A percentile compares a stretch with the other conserved stretches of the same genome.
These are phyloP conservation scores for Aproaerema taeniolella DNA, from an alignment of 2,888 invertebrate species.

Conservation along the genomic window DNA sequence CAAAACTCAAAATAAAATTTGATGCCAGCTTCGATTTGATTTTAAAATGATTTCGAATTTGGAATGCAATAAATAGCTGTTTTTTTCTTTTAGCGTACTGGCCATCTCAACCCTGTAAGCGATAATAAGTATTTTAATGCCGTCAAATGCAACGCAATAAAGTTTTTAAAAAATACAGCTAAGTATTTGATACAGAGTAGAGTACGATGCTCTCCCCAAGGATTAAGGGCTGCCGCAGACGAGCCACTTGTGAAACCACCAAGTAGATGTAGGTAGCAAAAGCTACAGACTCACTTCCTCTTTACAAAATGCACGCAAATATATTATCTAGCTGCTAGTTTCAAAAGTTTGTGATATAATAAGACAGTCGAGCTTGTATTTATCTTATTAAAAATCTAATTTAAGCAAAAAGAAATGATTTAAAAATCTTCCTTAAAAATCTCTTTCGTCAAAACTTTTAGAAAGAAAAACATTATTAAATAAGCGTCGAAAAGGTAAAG, in stretches of 20 bases:
- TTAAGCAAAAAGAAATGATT: background rate
- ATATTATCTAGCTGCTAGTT: conserved; percentile 6
- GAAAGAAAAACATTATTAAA: conserved; percentile 5
- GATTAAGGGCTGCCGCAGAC: conserved; percentile 11
- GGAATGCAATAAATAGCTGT: too few relatives aligned
- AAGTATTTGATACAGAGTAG: too few relatives aligned
- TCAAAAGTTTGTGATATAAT: conserved; percentile 3
- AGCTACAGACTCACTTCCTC: conserved; percentile 6
- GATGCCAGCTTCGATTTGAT: too few relatives aligned
- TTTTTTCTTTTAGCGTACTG: too few relatives aligned
- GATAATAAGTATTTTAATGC: too few relatives aligned
- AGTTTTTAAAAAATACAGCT: too few relatives aligned
- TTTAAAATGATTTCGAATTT: too few relatives aligned
- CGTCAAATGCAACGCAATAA: too few relatives aligned
- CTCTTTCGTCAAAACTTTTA: background rate
- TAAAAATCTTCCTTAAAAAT: background rate
- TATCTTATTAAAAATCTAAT: background rate
- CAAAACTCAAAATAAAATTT: too few relatives aligned
- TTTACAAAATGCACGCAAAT: conserved; percentile 12
- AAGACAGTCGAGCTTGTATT: conserved; percentile 1
- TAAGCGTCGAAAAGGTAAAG: conserved; percentile 7
- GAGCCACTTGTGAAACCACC: conserved; percentile 7
- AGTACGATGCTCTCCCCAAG: too few relatives aligned
- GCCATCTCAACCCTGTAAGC: too few relatives aligned
- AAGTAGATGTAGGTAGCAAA: background rate